These are phyloP conservation scores for Oscheius myriophilus DNA, from an alignment of 2,888 invertebrate genomes.

Conservation along the genomic window DNA sequence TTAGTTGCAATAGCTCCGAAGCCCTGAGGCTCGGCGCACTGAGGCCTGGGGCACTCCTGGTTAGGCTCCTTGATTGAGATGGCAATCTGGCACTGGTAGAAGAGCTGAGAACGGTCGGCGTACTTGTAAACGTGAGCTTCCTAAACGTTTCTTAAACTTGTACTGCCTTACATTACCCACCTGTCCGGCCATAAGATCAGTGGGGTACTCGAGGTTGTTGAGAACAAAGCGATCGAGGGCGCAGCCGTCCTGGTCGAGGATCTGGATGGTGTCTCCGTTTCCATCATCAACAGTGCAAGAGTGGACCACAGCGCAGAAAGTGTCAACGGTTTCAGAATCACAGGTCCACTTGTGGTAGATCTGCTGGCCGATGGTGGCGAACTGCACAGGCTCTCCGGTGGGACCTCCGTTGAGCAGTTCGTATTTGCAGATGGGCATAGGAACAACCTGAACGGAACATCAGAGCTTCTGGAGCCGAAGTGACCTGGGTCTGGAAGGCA, in stretches of 20 bases:
- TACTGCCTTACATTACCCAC: neutral
- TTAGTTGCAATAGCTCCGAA: slow-evolving; percentile 62
- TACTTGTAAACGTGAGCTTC: slow-evolving; percentile 71
- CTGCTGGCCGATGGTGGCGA: slow-evolving; percentile 69
- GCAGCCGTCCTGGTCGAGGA: slow-evolving; percentile 69
- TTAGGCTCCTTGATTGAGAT: slow-evolving; percentile 69
- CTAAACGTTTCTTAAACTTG: slow-evolving; percentile 2
- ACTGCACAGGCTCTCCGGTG: slow-evolving; percentile 68
- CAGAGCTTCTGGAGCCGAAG: too few relatives aligned
- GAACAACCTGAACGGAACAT: slow-evolving; percentile 58
- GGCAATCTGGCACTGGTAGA: slow-evolving; percentile 70
- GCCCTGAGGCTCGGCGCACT: slow-evolving; percentile 66
- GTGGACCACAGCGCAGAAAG: slow-evolving; percentile 70
- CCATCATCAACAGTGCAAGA: slow-evolving; percentile 70
- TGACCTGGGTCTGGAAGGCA: slow-evolving; percentile 69
- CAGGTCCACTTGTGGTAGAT: slow-evolving; percentile 71
- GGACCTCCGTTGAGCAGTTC: slow-evolving; percentile 70
- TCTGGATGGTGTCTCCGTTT: slow-evolving; percentile 68
- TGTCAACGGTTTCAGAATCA: slow-evolving; percentile 69
- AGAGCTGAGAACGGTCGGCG: slow-evolving; percentile 68
- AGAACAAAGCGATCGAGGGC: slow-evolving; percentile 69
- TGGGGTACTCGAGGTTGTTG: slow-evolving; percentile 70
- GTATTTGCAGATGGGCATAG: slow-evolving; percentile 70
- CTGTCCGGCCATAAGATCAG: slow-evolving; percentile 69
- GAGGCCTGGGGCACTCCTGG: slow-evolving; percentile 67